These are phyloP conservation scores for Meliscaeva auricollis DNA, from an alignment of 2,888 invertebrate genomes.

Conservation along the genomic window DNA sequence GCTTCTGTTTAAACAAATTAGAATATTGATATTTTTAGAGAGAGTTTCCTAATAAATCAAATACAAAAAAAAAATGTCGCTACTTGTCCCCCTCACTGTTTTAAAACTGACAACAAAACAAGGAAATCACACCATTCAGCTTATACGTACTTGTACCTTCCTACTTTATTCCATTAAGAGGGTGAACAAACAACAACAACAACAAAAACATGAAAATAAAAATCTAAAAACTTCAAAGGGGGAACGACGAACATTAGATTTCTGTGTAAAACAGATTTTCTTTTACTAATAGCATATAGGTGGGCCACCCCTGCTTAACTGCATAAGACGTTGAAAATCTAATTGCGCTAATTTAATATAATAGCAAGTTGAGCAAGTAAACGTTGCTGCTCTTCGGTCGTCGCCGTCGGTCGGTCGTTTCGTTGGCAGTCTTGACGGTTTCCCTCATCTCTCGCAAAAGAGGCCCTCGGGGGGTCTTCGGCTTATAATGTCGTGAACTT, in stretches of 20 bases:
- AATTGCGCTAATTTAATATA: conserved; percentile 75
- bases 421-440: too few species aligned
- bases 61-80: not conserved
- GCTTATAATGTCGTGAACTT: not conserved
- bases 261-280: conserved; percentile 61
- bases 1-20: too few species aligned
- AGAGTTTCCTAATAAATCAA: too few species aligned
- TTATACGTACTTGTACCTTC: not conserved
- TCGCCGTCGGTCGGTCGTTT: too few species aligned
- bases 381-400: too few species aligned
- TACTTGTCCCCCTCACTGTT: conserved; percentile 1
- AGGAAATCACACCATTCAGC: conserved; percentile 34
- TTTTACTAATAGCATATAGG: conserved; percentile 60
- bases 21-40: too few species aligned
- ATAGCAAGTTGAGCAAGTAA: conserved; percentile 56
- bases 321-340: conserved; percentile 64
- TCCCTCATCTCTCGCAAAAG: too few species aligned
- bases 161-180: conserved; percentile 13
- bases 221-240: conserved; percentile 14
- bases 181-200: conserved; percentile 13
- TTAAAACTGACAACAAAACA: not conserved
- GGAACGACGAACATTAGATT: conserved; percentile 30
- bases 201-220: not conserved
- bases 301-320: conserved; percentile 29
- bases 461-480: not conserved